phyloP scores from a whole-genome alignment of 2,888 invertebrate species.

The Cephonodes hylas region DNA sequence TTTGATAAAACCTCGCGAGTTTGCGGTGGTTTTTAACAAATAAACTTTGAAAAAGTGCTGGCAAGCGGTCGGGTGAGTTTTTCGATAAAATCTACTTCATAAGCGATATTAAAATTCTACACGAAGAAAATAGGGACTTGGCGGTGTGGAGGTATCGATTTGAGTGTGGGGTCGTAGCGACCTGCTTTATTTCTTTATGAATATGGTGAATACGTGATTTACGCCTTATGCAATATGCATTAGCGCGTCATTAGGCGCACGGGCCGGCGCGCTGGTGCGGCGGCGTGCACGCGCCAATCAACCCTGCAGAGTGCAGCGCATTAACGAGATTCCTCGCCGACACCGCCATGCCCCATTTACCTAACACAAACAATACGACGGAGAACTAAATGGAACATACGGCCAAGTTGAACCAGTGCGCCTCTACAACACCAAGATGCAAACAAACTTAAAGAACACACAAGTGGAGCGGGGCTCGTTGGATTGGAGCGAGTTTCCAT shows the following conservation, averaged over 20 bases:
- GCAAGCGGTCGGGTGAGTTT: slow-evolving; percentile 17
- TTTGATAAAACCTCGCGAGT: slow-evolving; percentile 20
- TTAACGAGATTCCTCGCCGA: slow-evolving; percentile 18
- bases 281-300: slow-evolving; percentile 6
- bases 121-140: not conserved
- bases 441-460: slow-evolving; percentile 23
- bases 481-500: slow-evolving; percentile 36
- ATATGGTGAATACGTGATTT: slow-evolving; percentile 10
- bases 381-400: slow-evolving; percentile 13
- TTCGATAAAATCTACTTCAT: slow-evolving; percentile 22
- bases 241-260: slow-evolving; percentile 18
- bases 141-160: slow-evolving; percentile 12
- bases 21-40: slow-evolving; percentile 22
- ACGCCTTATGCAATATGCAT: slow-evolving; percentile 16
- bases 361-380: slow-evolving; percentile 14
- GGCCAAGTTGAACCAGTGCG: slow-evolving; percentile 2
- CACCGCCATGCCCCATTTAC: slow-evolving; percentile 24
- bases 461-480: slow-evolving; percentile 32
- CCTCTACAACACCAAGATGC: slow-evolving; percentile 14
- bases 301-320: not conserved
- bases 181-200: slow-evolving; percentile 6
- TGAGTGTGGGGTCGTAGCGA: slow-evolving; percentile 16
- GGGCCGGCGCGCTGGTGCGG: slow-evolving; percentile 5
- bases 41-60: slow-evolving; percentile 17
- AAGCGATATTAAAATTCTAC: slow-evolving; percentile 7